These are phyloP conservation scores for Aethes cnicana DNA, from an alignment of 2,888 invertebrate genomes.

Conservation along the genomic window DNA sequence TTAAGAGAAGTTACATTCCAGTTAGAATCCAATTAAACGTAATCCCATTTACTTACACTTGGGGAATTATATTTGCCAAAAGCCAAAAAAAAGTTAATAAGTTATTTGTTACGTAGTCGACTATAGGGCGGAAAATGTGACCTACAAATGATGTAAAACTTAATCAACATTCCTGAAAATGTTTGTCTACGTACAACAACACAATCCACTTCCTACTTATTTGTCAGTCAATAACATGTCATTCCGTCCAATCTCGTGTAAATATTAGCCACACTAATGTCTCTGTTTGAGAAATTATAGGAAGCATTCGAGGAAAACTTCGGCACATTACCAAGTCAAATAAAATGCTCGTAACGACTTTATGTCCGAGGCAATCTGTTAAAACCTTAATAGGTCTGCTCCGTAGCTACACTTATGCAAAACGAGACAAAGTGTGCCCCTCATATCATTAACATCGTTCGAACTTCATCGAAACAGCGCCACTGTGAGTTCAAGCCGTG, in stretches of 20 bases:
- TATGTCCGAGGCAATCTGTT: constrained; percentile 36
- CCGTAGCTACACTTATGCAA: constrained; percentile 65
- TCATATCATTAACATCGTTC: constrained; percentile 67
- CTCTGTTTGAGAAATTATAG: constrained; percentile 24
- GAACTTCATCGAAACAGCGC: constrained; percentile 38
- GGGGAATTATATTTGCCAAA: too few relatives aligned
- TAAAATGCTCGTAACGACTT: constrained; percentile 25
- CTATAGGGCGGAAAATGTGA: too few relatives aligned
- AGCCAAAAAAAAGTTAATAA: too few relatives aligned
- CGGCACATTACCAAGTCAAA: constrained; percentile 1
- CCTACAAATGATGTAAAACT: too few relatives aligned
- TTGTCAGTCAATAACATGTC: constrained; percentile 33
- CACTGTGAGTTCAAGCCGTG: constrained; percentile 38
- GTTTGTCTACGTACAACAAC: constrained; percentile 22
- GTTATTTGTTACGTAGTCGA: too few relatives aligned
- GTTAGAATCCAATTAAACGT: neutral
- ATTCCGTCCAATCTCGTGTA: constrained; percentile 26
- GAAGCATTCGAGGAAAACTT: constrained; percentile 1
- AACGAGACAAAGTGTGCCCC: constrained; percentile 68
- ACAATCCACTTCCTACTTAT: constrained; percentile 29
- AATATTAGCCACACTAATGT: constrained; percentile 29
- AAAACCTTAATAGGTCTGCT: constrained; percentile 45
- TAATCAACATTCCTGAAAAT: neutral
- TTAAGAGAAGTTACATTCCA: neutral
- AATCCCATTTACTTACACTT: too few relatives aligned